Base-by-base conservation (phyloP, 1,140 invertebrate genomes). In the Drosophila tropicalis region DNA sequence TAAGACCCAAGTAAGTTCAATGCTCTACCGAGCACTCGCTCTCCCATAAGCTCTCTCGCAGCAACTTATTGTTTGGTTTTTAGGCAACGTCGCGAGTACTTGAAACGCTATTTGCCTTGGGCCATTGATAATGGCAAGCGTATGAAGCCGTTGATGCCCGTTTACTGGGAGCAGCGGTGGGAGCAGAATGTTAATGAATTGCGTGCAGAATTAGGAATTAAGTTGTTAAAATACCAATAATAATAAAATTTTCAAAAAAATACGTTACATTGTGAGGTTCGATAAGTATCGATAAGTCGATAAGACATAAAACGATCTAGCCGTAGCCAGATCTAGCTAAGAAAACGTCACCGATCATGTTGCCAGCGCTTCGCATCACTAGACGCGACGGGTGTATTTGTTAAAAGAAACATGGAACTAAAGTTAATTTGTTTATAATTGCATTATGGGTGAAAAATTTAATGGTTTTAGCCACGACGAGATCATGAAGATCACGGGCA, bases 101-200 rank as follows among this genome's bases (percentile, higher is more conserved):
- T 96, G 0, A 94, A 95, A 6, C 94, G 94, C 78, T 96, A 98
- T 92, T 93, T 99, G 51, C 97, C 96, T 1, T 99, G 98, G 98
- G 97, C 97, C 10, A 93, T 98, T 5, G 92, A 94, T 81, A 97
- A 95, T 81, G 98, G 97, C 22, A 94, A 93, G 67, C 94, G 95
- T 79, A 94, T 96, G 13, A 95, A 96, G 78, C 90, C 90, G 51
- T 60, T 98, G 39, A 93, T 98, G 93, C 95, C 95, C 79, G 93
- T 98, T 47, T 99, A 98, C 93, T 99, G 96, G 94, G 98, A 99
- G 92, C 96, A 98, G 93, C 94, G 98, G 72, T 99, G 98, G 97
- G 97, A 98, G 57, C 96, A 98, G 92, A 93, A 96, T 40, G 92
- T 99, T 5, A 86, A 93, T 58, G 97, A 99, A 22, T 94, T 99